Conservation (phyloP, 2,888 invertebrate genomes). For the Pyrrhia umbra region DNA sequence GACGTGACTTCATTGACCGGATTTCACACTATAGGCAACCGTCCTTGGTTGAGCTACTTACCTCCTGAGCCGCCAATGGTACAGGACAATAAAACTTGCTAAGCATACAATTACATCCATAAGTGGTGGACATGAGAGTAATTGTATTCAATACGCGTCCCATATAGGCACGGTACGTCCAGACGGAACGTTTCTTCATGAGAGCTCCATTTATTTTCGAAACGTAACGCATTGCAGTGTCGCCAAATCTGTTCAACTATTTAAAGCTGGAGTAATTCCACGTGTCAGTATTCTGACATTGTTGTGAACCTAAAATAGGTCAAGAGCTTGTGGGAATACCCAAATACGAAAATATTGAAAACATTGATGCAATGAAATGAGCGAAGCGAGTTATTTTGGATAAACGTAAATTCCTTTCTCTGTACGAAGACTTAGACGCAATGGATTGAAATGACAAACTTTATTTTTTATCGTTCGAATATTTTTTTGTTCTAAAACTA, state of each 20-base stretch:
- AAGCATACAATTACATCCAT: slow-evolving; percentile 74
- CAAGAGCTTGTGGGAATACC: slow-evolving; percentile 63
- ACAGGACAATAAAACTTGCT: slow-evolving; percentile 77
- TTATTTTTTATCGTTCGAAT: background rate
- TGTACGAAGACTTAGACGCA: slow-evolving; percentile 19
- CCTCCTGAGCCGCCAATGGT: slow-evolving; percentile 72
- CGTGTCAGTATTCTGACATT: slow-evolving; percentile 70
- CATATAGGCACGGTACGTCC: slow-evolving; percentile 59
- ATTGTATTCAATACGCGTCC: slow-evolving; percentile 78
- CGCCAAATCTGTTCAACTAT: slow-evolving; percentile 62
- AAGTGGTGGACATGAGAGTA: slow-evolving; percentile 71
- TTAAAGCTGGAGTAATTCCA: slow-evolving; percentile 67
- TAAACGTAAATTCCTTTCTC: slow-evolving; percentile 33
- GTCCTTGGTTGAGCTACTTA: slow-evolving; percentile 79
- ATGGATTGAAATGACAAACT: slow-evolving; percentile 13
- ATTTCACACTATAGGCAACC: slow-evolving; percentile 71
- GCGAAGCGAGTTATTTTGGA: slow-evolving; percentile 34
- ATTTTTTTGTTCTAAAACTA: slow-evolving; percentile 5
- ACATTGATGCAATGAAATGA: slow-evolving; percentile 53
- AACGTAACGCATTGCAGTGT: slow-evolving; percentile 50
- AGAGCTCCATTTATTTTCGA: slow-evolving; percentile 63
- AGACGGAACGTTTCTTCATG: slow-evolving; percentile 65
- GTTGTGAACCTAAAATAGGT: slow-evolving; percentile 72
- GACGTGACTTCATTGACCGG: slow-evolving; percentile 78
- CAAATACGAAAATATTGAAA: slow-evolving; percentile 65